A percentile compares a stretch with the other conserved stretches of the same genome.
Conservation (phyloP, 2,797 vertebrate species). For the Apogon talboti region DNA sequence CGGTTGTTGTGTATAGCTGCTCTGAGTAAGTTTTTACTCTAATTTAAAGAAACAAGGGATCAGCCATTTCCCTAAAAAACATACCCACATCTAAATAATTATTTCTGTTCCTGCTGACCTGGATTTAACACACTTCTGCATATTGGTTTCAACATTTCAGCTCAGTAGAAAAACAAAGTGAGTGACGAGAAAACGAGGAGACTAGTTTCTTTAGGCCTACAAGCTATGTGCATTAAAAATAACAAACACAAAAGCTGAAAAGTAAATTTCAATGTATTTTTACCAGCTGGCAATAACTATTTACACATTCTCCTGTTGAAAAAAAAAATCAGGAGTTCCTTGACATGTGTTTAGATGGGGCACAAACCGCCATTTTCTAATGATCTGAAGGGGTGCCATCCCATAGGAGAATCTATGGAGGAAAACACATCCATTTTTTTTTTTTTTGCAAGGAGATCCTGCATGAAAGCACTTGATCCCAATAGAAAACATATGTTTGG, state of each 20-base stretch:
- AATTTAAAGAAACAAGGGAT: constrained; percentile 8
- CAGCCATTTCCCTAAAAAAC: constrained; percentile 22
- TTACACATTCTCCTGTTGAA: constrained; percentile 11
- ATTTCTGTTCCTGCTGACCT: background rate
- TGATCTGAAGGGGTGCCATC: constrained; percentile 67
- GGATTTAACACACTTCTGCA: background rate
- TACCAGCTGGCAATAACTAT: background rate
- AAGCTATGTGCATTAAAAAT: background rate
- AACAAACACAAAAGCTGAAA: background rate
- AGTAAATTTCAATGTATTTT: background rate
- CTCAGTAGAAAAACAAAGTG: constrained; percentile 6
- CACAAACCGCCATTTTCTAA: constrained; percentile 86
- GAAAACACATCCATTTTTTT: constrained; percentile 16
- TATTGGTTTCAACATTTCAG: constrained; percentile 10
- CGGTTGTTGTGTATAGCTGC: background rate
- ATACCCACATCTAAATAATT: constrained; percentile 10
- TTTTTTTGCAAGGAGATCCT: constrained; percentile 5
- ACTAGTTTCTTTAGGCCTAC: background rate
- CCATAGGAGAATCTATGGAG: constrained; percentile 51
- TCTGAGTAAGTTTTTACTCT: constrained; percentile 2
- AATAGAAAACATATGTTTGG: constrained; percentile 25
- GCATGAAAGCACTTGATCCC: background rate
- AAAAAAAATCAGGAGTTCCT: constrained; percentile 7
- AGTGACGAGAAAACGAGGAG: constrained; percentile 23
- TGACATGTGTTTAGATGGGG: constrained; percentile 49